A percentile compares a stretch with the other conserved stretches of the same genome.
Conservation (phyloP, 2,888 invertebrate species). For the Notodonta dromedarius region DNA sequence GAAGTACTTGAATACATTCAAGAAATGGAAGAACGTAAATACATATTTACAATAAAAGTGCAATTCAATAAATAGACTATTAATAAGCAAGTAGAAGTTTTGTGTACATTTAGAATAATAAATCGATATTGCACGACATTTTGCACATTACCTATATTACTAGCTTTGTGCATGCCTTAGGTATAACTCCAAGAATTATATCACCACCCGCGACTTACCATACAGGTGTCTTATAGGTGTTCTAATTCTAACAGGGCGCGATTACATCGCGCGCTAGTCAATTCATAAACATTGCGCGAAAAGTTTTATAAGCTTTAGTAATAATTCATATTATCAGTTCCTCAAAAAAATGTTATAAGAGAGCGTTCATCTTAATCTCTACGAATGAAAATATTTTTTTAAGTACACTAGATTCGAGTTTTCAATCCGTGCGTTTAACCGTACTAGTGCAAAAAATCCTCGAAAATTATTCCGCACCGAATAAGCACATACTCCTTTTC, state of each 20-base stretch:
- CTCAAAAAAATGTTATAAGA: conserved; percentile 15
- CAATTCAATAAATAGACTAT: conserved; percentile 15
- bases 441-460: conserved; percentile 17
- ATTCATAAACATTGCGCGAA: neutral
- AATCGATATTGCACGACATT: neutral
- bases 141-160: neutral
- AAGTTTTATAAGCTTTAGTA: neutral
- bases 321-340: neutral
- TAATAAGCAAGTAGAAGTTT: neutral
- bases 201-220: too few species aligned
- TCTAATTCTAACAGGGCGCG: too few species aligned
- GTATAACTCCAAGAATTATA: neutral
- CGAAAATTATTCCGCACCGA: neutral
- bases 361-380: conserved; percentile 26
- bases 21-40: conserved; percentile 11
- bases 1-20: conserved; percentile 12
- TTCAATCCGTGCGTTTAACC: conserved; percentile 21
- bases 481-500: neutral
- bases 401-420: conserved; percentile 27
- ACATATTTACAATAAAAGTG: conserved; percentile 1
- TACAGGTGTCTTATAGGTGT: too few species aligned
- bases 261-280: too few species aligned
- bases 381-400: conserved; percentile 19
- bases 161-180: neutral
- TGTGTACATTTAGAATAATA: neutral